Base-by-base conservation (phyloP, 2,797 vertebrate species). In the Podarcis siculus region DNA sequence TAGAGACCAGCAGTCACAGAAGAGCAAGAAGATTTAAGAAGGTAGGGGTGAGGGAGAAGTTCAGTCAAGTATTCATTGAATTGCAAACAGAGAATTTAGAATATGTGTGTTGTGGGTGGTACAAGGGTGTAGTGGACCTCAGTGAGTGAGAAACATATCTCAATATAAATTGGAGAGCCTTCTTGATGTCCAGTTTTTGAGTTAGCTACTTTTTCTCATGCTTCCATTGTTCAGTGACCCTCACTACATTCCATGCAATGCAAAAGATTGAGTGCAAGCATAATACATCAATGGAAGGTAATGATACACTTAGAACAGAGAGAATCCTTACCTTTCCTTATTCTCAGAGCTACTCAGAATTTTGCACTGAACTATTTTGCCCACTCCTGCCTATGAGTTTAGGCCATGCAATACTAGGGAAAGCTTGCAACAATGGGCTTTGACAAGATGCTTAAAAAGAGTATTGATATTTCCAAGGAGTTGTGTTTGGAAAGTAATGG, bases 401-500 rank as follows among this genome's bases (percentile, higher is more conserved):
- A 7, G 1, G 2, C 45, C 58, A 55, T 21, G 27, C 17, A 83
- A 9, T 72, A 73, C 82, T 86, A 87, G 58, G 79, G 55, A 69
- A 75, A 61, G 5, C 30, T 6, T 42, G 72, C 67, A 61, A 58
- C 4, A 0, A 17, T 69, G 72, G 89, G 45, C 55, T 79, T 67
- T 64, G 8, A 83, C 30, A 32, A 19, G 10, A 42, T 66, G 25
- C 17, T 82, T 83, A 27, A 71, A 73, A 58, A 73, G 37, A 85
- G 90, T 85, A 92, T n/a, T 64, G 87, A 89, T 71, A 85, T 92
- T 91, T 89, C 90, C 42, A 94, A 87, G 86, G 90, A 78, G 83
- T 39, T 55, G 79, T 86, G 85, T 87, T 87, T 94, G 64, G 82
- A 93, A 95, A 94, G 92, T 89, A 87, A 81, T 87, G 55, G 69